Conservation (phyloP, 2,888 invertebrate genomes). For the Hirtodrosophila duncani region DNA sequence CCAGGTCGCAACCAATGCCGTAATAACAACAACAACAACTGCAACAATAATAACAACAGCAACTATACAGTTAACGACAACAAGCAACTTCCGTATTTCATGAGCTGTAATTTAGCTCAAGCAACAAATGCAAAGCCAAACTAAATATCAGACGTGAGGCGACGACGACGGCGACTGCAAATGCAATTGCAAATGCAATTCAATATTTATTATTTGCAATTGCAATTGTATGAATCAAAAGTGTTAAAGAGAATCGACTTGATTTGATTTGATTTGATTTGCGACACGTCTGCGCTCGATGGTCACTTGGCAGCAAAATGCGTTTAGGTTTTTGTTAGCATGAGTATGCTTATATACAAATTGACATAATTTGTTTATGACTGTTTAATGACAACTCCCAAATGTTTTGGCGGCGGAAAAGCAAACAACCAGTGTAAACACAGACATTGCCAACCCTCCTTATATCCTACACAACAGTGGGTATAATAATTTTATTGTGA, state of each 20-base stretch:
- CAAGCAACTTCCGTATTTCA: conserved; percentile 58
- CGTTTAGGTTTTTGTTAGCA: conserved; percentile 34
- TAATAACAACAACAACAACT: conserved; percentile 35
- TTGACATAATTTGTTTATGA: conserved; percentile 73
- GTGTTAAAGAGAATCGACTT: conserved; percentile 18
- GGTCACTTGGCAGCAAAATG: conserved; percentile 6
- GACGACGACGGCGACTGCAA: conserved; percentile 10
- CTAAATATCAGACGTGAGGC: conserved; percentile 32
- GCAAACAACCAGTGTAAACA: conserved; percentile 20
- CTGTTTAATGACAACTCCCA: conserved; percentile 50
- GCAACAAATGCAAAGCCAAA: conserved; percentile 40
- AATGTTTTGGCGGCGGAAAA: conserved; percentile 34
- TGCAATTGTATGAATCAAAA: too few relatives aligned
- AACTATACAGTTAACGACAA: conserved; percentile 8
- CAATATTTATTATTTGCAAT: conserved; percentile 39
- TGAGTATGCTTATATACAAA: conserved; percentile 64
- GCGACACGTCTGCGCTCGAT: conserved; percentile 23
- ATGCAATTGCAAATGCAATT: conserved; percentile 29
- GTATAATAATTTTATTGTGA: too few relatives aligned
- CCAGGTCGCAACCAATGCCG: conserved; percentile 36
- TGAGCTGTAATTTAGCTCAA: conserved; percentile 51
- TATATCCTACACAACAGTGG: too few relatives aligned
- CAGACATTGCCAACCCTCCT: conserved; percentile 10
- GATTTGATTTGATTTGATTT: conserved; percentile 15
- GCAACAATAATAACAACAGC: conserved; percentile 6